Base-by-base conservation (phyloP, 2,113 vertebrate species). In the Thinocorus orbignyianus region DNA sequence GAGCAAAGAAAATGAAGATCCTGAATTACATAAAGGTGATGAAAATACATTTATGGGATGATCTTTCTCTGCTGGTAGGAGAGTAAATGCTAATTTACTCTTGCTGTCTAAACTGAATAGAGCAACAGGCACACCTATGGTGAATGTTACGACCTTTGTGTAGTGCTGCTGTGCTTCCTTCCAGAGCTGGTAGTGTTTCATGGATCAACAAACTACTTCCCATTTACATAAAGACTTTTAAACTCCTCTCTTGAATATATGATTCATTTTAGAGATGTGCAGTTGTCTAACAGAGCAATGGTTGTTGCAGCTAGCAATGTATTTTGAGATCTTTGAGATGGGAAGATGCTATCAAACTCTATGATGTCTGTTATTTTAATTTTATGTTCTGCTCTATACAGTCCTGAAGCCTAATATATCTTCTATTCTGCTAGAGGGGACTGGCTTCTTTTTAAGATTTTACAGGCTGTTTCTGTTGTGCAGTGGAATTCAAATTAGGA, bases 321-420 rank as follows among this genome's bases (percentile, higher is more conserved):
- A 82, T 93, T 96, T 96, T 54, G 88, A 93, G 83, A 88, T 92
- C 83, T 96, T 87, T 66, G 72, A 87, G 91, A 80, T 44, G 89
- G 92, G 88, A 82, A 89, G 91, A 91, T 93, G 86, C 96, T 92
- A 95, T 96, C 88, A 96, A 93, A 92, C 86, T 95, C 86, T 65
- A 46, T 91, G 86, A 79, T 93, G 93, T 92, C 91, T 96, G 77
- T 96, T 97, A 96, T 86, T 97, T 97, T 96, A 94, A 86, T 96
- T 96, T 96, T 93, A 95, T 93, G 88, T 96, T 91, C 88, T 97
- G 54, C 62, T 80, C 96, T 92, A 31, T 91, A 73, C 88, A 93
- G 86, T 93, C 92, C 92, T 55, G 92, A 78, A 91, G 80, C 54
- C 83, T 58, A 94, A 96, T 96, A 69, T 93, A 94, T 95, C 88